Evolutionary conservation across 2,113 vertebrate genomes (phyloP).

Genomic region (Coryphaenoides rupestris): DNA sequence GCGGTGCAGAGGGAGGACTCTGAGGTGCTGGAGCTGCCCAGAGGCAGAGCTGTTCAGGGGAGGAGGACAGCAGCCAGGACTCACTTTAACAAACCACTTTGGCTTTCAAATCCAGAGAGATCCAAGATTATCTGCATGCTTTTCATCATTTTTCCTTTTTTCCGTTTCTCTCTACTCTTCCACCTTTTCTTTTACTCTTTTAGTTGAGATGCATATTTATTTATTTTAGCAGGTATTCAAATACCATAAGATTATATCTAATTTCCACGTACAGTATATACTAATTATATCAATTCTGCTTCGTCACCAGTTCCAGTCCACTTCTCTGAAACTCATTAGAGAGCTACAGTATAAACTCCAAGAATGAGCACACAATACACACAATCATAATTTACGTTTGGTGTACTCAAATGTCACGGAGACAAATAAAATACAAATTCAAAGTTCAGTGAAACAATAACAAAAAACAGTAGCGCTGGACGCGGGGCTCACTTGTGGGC

Average conservation of each 20-base stretch:
- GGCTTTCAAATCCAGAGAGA: slow-evolving; percentile 28
- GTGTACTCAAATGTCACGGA: no score
- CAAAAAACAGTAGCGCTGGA: slow-evolving; percentile 39
- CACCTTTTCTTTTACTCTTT: background rate
- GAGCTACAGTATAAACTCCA: no score
- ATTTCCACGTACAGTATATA: no score
- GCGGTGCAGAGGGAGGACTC: slow-evolving; percentile 49
- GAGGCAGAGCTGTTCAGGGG: slow-evolving; percentile 56
- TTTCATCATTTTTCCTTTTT: background rate
- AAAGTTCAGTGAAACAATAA: slow-evolving; percentile 11
- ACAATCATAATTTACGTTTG: background rate
- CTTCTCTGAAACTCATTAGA: no score
- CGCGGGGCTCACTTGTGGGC: slow-evolving; percentile 74
- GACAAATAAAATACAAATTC: background rate
- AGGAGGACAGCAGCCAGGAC: slow-evolving; percentile 60
- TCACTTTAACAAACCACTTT: slow-evolving; percentile 56
- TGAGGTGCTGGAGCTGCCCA: slow-evolving; percentile 57
- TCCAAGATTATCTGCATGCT: no score
- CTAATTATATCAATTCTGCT: no score
- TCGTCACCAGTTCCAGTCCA: no score
- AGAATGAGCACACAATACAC: no score
- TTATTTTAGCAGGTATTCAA: no score
- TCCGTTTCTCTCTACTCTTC: background rate
- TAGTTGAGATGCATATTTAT: background rate
- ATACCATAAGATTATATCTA: no score